These are phyloP conservation scores for Drosophila pseudotakahashii DNA, from an alignment of 2,888 invertebrate species.

Conservation along the genomic window DNA sequence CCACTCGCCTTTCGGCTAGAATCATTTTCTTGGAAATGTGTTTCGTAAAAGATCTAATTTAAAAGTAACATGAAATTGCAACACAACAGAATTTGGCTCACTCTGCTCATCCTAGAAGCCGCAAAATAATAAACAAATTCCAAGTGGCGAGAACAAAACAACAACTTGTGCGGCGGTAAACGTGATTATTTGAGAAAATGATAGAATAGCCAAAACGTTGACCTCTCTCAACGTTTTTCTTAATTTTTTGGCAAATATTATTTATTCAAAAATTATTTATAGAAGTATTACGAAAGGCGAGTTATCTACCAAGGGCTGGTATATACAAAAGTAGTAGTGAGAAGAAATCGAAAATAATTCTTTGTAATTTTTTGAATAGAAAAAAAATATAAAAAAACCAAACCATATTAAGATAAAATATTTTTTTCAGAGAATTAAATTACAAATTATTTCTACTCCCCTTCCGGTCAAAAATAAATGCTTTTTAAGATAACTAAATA, in stretches of 20 bases:
- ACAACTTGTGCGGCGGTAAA: constrained; percentile 25
- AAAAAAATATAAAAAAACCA: no score
- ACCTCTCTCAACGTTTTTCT: constrained; percentile 9
- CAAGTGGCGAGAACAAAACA: constrained; percentile 13
- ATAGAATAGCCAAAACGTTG: background rate
- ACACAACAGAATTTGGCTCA: background rate
- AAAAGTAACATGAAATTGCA: constrained; percentile 7
- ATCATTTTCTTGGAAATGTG: constrained; percentile 52
- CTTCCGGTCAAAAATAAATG: no score
- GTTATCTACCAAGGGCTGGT: no score
- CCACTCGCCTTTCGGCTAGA: constrained; percentile 38
- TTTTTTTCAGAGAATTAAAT: background rate
- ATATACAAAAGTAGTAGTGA: no score
- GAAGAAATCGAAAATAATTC: no score
- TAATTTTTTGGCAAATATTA: background rate
- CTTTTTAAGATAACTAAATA: no score
- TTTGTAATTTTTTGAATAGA: no score
- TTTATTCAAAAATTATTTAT: constrained; percentile 15
- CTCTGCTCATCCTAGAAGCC: background rate
- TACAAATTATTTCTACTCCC: no score
- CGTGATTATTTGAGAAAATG: constrained; percentile 4
- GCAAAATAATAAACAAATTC: constrained; percentile 27
- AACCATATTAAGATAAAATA: no score
- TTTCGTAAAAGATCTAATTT: constrained; percentile 24
- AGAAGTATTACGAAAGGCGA: constrained; percentile 1